Percentiles rank a stretch among this genome's conserved stretches.
These are phyloP conservation scores for Episyrphus balteatus DNA, from an alignment of 1,140 invertebrate species.

Conservation along the genomic window DNA sequence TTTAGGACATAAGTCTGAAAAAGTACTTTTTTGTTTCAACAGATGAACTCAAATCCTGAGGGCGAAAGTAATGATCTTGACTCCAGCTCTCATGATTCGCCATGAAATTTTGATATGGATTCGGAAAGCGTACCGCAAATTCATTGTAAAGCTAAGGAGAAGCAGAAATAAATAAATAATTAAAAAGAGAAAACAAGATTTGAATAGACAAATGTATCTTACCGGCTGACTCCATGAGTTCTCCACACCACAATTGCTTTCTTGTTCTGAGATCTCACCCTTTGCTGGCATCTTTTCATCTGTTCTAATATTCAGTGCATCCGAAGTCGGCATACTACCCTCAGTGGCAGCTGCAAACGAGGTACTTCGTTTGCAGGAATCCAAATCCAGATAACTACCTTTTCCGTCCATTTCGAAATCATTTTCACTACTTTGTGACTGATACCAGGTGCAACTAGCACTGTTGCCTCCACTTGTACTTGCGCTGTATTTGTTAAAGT, in stretches of 20 bases:
- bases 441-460: no score
- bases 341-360: conserved; percentile 25
- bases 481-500: no score
- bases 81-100: conserved; percentile 23
- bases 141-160: conserved; percentile 26
- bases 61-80: conserved; percentile 25
- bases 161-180: no score
- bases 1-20: background rate
- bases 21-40: background rate
- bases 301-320: conserved; percentile 58
- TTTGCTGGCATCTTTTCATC: conserved; percentile 74
- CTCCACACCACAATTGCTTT: conserved; percentile 65
- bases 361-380: conserved; percentile 29
- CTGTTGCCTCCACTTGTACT: no score
- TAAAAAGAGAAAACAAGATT: conserved; percentile 1
- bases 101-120: conserved; percentile 25
- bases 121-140: conserved; percentile 25
- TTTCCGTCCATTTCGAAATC: conserved; percentile 22
- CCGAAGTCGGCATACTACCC: conserved; percentile 20
- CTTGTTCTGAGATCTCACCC: conserved; percentile 70
- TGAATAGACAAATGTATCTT: conserved; percentile 7
- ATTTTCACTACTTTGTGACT: conserved; percentile 8
- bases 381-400: conserved; percentile 30
- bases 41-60: conserved; percentile 25
- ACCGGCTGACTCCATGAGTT: conserved; percentile 50